A percentile compares a stretch with the other conserved stretches of the same genome.
Evolutionary conservation across 1,140 invertebrate species (phyloP).

Genomic region (Trypoxylus dichotomus): DNA sequence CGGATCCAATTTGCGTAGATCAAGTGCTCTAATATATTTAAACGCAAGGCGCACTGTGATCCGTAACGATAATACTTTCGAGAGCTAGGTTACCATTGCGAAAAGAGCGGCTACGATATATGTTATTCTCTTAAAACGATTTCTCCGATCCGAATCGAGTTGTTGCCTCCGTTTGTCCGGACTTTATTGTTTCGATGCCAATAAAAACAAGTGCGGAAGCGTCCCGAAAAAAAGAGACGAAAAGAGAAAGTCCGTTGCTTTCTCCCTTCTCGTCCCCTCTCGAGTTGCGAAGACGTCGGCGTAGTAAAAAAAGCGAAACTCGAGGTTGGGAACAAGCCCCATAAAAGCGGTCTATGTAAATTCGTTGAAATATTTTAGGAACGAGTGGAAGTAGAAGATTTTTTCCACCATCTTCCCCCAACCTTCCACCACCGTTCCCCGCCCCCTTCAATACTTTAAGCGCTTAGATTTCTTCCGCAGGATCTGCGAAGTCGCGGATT

Average conservation of each 20-base stretch:
- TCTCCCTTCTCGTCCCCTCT: background rate
- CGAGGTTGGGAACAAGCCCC: background rate
- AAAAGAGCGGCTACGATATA: background rate
- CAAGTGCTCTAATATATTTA: slow-evolving; percentile 20
- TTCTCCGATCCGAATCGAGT: background rate
- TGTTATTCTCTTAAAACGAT: slow-evolving; percentile 24
- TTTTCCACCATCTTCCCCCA: background rate
- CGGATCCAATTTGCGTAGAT: slow-evolving; percentile 13
- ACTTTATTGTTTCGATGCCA: slow-evolving; percentile 24
- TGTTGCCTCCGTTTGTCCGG: background rate
- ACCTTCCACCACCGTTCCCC: no score
- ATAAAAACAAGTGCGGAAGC: slow-evolving; percentile 6
- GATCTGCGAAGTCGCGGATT: background rate
- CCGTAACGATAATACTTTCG: slow-evolving; percentile 8
- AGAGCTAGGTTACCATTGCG: background rate
- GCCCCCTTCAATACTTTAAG: no score
- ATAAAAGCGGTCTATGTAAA: slow-evolving; percentile 5
- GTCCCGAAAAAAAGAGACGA: background rate
- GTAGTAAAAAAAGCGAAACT: background rate
- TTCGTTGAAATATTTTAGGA: background rate
- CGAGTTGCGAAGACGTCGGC: background rate
- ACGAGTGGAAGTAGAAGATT: background rate
- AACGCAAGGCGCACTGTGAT: background rate
- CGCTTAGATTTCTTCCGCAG: no score
- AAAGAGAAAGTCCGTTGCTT: background rate